A percentile compares a stretch with the other conserved stretches of the same genome.
phyloP scores from a whole-genome alignment of 2,888 invertebrate species.

The Drosophila acutilabella region DNA sequence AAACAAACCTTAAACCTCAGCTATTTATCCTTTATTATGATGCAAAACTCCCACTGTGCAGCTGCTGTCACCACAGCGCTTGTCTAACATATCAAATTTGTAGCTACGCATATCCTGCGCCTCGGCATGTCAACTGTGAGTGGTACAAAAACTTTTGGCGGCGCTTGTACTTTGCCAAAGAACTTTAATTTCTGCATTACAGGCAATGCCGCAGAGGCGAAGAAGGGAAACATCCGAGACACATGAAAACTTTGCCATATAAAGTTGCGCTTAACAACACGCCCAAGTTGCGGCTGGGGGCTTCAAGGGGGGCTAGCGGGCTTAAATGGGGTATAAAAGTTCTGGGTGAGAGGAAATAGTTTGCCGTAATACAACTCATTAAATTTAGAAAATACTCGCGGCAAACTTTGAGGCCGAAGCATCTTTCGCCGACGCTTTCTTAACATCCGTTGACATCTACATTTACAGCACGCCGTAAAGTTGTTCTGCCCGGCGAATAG shows the following conservation, averaged over 20 bases:
- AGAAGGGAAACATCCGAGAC: constrained; percentile 36
- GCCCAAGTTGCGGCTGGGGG: constrained; percentile 42
- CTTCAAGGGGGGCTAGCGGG: background rate
- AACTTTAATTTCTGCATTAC: constrained; percentile 79
- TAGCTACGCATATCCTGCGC: constrained; percentile 73
- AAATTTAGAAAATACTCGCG: constrained; percentile 77
- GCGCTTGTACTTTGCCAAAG: constrained; percentile 73
- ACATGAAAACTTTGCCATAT: constrained; percentile 73
- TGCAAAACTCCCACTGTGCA: constrained; percentile 34
- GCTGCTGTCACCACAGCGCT: constrained; percentile 52
- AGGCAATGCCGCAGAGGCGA: constrained; percentile 5
- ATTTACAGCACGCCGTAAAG: constrained; percentile 62
- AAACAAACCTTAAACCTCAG: no score
- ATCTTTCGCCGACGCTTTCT: constrained; percentile 52
- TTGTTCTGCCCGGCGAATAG: constrained; percentile 36
- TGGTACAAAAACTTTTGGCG: constrained; percentile 65
- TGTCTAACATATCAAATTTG: constrained; percentile 81
- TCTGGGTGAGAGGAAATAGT: constrained; percentile 44
- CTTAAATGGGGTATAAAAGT: background rate
- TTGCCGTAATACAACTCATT: constrained; percentile 75
- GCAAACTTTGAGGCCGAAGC: constrained; percentile 55
- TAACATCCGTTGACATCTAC: constrained; percentile 77
- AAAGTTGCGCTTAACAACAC: constrained; percentile 71
- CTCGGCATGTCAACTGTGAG: constrained; percentile 73
- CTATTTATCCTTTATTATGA: background rate